Evolutionary conservation across 2,888 invertebrate genomes (phyloP), one percentile per base, ranked within the genome.

Genomic region (Eubasilissa splendida): DNA sequence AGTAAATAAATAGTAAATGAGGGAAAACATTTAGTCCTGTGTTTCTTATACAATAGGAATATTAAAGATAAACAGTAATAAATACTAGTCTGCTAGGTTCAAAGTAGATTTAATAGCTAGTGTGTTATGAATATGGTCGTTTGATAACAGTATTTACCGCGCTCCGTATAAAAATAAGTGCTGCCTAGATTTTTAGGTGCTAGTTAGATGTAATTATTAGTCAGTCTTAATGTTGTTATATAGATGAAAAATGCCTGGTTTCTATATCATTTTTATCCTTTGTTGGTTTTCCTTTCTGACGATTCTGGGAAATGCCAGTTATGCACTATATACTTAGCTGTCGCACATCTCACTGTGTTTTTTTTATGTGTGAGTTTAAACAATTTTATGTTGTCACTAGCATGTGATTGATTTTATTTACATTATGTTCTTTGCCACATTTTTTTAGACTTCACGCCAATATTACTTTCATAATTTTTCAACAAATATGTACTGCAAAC

Each of bases 181-280:
- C 77, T 50, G 77, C 70, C 50, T 77, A 77, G 56, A 53, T 33
- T 56, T 63, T 68, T 77, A 77, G 77, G 60, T 77, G 53, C 60
- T 77, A 77, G 77, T 56, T 77, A 77, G 70, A 42, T 59, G 4
- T 74, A 76, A 52, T 42, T 31, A 52, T 76, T 71, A 22, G 52
- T 78, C 79, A 82, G 79, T 79, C 79, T 79, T 70, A 73, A 66
- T 82, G 82, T 82, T 82, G 82, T 82, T 80, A 80, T 80, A 80
- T 80, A 82, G 79, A 79, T 79, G 54, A 65, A 60, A 52, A 73
- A 31, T 73, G 50, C 58, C 58, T 78, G 58, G 58, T 42, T 31
- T 50, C 22, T 22, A 42, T 76, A 31, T 60, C 11, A 14, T 10
- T 76, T 22, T 50, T 52, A 11, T 33, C 50, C 1, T 42, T 8